These are phyloP conservation scores for Drepanosiphum platanoidis DNA, from an alignment of 2,888 invertebrate species.

Conservation along the genomic window DNA sequence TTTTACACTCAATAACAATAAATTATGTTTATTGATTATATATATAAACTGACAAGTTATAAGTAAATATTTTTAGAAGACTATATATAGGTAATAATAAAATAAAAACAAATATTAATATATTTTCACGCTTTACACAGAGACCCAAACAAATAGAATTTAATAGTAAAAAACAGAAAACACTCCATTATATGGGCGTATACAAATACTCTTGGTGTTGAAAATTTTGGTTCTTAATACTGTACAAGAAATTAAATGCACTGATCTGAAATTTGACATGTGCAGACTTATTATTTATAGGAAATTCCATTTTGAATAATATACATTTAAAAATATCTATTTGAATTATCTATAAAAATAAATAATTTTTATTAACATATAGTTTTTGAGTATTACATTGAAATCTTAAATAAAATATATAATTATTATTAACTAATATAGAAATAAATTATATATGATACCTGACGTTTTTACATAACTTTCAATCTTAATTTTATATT, in stretches of 20 bases:
- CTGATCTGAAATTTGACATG: neutral
- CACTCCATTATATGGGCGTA: neutral
- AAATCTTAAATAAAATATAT: neutral
- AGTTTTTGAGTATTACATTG: conserved; percentile 1
- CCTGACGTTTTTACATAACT: neutral
- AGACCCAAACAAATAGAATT: neutral
- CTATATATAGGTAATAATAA: conserved; percentile 28
- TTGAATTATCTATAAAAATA: neutral
- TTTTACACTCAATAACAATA: neutral
- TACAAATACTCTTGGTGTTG: conserved; percentile 10
- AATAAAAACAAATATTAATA: conserved; percentile 57
- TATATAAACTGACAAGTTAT: neutral
- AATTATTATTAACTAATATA: neutral
- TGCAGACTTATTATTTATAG: neutral
- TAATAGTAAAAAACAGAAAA: conserved; percentile 31
- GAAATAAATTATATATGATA: neutral
- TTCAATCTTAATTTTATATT: conserved; percentile 2
- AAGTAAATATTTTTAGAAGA: conserved; percentile 2
- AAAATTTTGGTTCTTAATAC: conserved; percentile 33
- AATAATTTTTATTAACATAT: neutral
- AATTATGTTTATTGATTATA: neutral
- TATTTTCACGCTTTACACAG: conserved; percentile 34
- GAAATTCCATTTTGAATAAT: neutral
- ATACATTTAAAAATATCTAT: neutral
- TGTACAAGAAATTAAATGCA: conserved; percentile 32